These are phyloP conservation scores for Neosalanx taihuensis DNA, from an alignment of 2,797 vertebrate genomes.

Conservation along the genomic window DNA sequence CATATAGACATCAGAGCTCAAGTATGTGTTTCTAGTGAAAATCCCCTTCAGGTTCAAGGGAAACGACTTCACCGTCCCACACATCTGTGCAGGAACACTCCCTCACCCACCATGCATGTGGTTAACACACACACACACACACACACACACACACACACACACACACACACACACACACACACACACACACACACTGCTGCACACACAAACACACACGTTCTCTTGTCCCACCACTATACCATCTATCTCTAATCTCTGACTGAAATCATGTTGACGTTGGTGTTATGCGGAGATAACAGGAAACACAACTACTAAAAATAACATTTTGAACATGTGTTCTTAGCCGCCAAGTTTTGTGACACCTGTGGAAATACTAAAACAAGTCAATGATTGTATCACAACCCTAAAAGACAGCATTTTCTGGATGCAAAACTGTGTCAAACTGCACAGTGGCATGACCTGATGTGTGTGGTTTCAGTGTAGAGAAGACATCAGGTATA, in stretches of 20 bases:
- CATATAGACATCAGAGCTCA: conserved; percentile 10
- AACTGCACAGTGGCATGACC: conserved; percentile 35
- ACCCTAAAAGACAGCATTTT: conserved; percentile 19
- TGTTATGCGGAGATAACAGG: too few relatives aligned
- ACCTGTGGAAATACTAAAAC: conserved; percentile 59
- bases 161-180: conserved; percentile 25
- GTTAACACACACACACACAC: background rate
- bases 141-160: conserved; percentile 31
- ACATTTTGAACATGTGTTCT: background rate
- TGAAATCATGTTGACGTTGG: too few relatives aligned
- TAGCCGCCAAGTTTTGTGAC: conserved; percentile 49
- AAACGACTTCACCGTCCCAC: conserved; percentile 52
- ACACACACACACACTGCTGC: too few relatives aligned
- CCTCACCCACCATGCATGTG: conserved; percentile 57
- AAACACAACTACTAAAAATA: too few relatives aligned
- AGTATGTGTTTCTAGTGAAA: conserved; percentile 54
- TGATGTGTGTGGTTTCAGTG: conserved; percentile 10
- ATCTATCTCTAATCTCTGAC: too few relatives aligned
- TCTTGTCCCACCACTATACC: background rate
- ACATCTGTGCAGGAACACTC: conserved; percentile 70
- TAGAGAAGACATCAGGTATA: conserved; percentile 39
- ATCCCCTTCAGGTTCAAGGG: conserved; percentile 59
- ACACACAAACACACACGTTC: conserved; percentile 45
- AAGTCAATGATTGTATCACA: background rate
- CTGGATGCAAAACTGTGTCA: conserved; percentile 60